Base-by-base conservation (phyloP, 2,797 vertebrate species). In the Poeciliopsis presidionis region DNA sequence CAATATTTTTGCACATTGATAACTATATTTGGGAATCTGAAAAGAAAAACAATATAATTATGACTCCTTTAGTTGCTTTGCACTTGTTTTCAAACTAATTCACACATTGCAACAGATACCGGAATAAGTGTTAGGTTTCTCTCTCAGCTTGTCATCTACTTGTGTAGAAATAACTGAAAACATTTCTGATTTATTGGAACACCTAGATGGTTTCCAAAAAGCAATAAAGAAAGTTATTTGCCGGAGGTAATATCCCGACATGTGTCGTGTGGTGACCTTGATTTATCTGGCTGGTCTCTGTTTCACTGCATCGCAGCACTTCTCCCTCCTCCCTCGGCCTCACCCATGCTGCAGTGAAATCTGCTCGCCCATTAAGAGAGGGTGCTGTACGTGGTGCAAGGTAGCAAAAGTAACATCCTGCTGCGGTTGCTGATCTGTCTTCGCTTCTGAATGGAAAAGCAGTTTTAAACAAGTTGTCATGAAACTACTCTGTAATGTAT, bases 201-300 rank as follows among this genome's bases (percentile, higher is more conserved):
- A 80, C 82, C 81, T 63, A 79, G 84, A 87, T 91, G 88, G 90
- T 90, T 86, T 93, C 84, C 9, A 72, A 93, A 92, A 95, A 93
- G 95, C 94, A 95, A 95, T 95, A 95, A 94, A 94, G 87, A 88
- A 63, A 93, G 90, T 93, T 94, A 95, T 95, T 94, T 91, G 90
- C 91, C 90, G 49, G 87, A 87, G 91, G 91, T 95, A 94, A 95
- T 94, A 93, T 91, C 89, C 88, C 81, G 90, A 93, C 91, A 92
- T 71, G 79, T 87, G 89, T 89, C 83, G 91, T 93, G 89, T 89
- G 83, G 92, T 93, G 93, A 93, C 92, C 92, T 93, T 94, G 92
- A 93, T 95, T 93, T 94, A 92, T 94, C 91, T 87, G 81, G 87
- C 90, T 86, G 89, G 86, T 85, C 88, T 82, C 85, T 85, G 90